Conservation (phyloP, 1,140 invertebrate species). For the Theocolax elegans region DNA sequence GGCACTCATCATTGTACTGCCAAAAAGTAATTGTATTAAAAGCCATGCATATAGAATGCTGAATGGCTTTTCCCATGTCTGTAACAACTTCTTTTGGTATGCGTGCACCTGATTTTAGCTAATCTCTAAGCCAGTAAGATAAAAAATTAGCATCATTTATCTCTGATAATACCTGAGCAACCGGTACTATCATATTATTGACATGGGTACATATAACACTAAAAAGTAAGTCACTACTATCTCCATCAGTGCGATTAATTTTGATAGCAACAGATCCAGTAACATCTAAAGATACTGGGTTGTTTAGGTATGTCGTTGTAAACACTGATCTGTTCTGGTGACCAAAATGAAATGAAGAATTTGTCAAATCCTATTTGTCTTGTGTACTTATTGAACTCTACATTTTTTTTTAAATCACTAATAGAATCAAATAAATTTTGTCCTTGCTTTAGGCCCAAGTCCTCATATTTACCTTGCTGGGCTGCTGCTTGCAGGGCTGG, state of each 20-base stretch:
- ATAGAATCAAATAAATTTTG: not conserved
- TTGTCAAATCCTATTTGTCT: not conserved
- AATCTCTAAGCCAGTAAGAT: conserved; percentile 1
- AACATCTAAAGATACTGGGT: not conserved
- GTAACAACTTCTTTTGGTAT: not conserved
- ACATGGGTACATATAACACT: not conserved
- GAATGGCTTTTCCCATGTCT: not conserved
- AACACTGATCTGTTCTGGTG: not conserved
- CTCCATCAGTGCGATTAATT: not conserved
- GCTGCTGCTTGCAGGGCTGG: not conserved
- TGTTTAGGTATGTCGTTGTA: not conserved
- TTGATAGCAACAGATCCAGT: not conserved
- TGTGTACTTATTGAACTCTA: not conserved
- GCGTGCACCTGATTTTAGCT: not conserved
- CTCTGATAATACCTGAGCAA: not conserved
- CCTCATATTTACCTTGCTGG: not conserved
- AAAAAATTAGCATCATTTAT: conserved; percentile 1
- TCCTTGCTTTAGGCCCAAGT: not conserved
- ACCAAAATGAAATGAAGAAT: not conserved
- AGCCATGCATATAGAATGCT: not conserved
- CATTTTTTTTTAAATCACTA: not conserved
- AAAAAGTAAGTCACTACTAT: not conserved
- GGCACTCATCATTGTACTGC: not conserved
- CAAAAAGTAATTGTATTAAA: conserved; percentile 1
- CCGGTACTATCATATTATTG: not conserved